These are phyloP conservation scores for Cantharis rustica DNA, from an alignment of 2,888 invertebrate genomes.

Conservation along the genomic window DNA sequence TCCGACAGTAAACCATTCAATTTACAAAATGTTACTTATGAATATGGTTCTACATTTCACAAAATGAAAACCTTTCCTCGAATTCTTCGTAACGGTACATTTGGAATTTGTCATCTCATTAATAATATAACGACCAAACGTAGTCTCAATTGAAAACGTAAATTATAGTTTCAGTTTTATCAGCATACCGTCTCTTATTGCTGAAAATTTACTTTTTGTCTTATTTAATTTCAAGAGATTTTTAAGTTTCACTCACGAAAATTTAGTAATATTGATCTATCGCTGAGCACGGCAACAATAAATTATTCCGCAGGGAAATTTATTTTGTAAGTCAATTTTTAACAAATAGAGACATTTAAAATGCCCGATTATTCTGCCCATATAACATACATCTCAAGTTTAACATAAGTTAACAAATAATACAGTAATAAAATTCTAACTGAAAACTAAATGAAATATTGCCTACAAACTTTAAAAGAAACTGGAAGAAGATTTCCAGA, in stretches of 20 bases:
- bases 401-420: not conserved
- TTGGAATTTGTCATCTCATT: not conserved
- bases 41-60: not conserved
- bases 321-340: not conserved
- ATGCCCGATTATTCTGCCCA: too few relatives aligned
- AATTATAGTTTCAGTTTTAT: not conserved
- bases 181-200: not conserved
- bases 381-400: too few relatives aligned
- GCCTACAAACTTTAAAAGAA: not conserved
- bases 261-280: not conserved
- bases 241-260: not conserved
- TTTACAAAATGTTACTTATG: conserved; percentile 15
- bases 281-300: not conserved
- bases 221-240: not conserved
- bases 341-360: too few relatives aligned
- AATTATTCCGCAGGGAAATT: not conserved
- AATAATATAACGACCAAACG: not conserved
- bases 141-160: not conserved
- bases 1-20: conserved; percentile 17
- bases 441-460: not conserved
- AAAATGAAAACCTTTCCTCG: not conserved
- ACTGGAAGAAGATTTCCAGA: not conserved
- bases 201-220: not conserved
- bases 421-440: not conserved
- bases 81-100: not conserved